Evolutionary conservation across 2,888 invertebrate species (phyloP), one percentile per base, ranked within the genome.

Genomic region (Nomada flava): DNA sequence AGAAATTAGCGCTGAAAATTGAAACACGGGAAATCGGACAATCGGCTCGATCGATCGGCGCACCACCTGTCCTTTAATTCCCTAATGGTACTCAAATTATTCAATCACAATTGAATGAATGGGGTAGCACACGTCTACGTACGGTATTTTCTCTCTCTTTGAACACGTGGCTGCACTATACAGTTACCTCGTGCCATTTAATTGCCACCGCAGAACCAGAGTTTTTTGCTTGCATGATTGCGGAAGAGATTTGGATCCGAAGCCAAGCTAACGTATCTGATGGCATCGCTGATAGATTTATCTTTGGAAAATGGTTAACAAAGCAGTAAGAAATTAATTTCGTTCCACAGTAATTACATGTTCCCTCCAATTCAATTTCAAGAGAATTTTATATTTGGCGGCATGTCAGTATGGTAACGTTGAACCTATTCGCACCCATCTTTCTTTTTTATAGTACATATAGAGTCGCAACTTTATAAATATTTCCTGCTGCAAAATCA

Each of bases 1-100:
- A 55, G 67, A 68, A 78, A 60, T 59, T 75, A 47, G 42, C 26
- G 44, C 50, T 55, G 83, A 81, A 78, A 85, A 85, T 88, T 78
- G 82, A 77, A 85, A 87, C 75, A 62, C 79, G 68, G 87, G 83
- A 87, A 81, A 76, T 79, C 79, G 80, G 62, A 55, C 74, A 73
- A 77, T 76, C 69, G 72, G 42, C 52, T 60, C 29, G 20, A 60
- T 76, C 84, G 76, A 82, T 83, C 53, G 52, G 13, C 59, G 20
- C 53, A n/a, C 44, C 52, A 44, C 23, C 67, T 53, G 26, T 53
- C 15, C 26, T 20, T 29, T 47, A 47, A n/a, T n/a, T 57, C 67
- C 57, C 47, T 67, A 63, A 71, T 55, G 20, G 65, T 47, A 74
- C 55, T 42, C 50, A 18, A 36, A 75, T 72, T 72, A 82, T 71